These are phyloP conservation scores for Parasteatoda tepidariorum DNA, from an alignment of 1,140 invertebrate genomes.

Conservation along the genomic window DNA sequence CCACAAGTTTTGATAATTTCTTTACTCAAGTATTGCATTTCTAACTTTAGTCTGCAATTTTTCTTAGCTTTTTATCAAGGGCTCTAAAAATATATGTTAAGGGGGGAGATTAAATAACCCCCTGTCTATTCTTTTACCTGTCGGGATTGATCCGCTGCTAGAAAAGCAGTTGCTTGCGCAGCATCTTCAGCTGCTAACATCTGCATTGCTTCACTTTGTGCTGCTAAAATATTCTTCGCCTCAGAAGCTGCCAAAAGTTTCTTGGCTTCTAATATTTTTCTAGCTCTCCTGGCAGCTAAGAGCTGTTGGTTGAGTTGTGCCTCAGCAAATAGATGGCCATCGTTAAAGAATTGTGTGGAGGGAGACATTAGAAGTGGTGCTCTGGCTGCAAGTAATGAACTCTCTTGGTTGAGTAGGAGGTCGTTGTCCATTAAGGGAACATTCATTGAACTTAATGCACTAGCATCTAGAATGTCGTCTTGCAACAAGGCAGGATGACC, in stretches of 20 bases:
- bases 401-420: conserved; percentile 16
- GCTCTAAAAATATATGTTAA: too few species aligned
- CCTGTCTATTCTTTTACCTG: background rate
- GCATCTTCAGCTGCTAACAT: background rate
- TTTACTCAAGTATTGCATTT: too few species aligned
- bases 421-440: conserved; percentile 23
- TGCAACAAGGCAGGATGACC: conserved; percentile 9
- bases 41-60: too few species aligned
- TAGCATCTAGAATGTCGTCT: conserved; percentile 31
- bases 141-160: conserved; percentile 11
- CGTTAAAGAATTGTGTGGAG: background rate
- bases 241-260: conserved; percentile 40
- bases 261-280: conserved; percentile 15
- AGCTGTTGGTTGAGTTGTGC: conserved; percentile 5
- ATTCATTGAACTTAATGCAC: conserved; percentile 10
- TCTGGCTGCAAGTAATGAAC: background rate
- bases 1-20: too few species aligned
- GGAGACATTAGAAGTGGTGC: background rate
- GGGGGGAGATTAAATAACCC: too few species aligned
- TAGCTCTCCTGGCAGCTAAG: conserved; percentile 34
- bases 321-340: background rate
- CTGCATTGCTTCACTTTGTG: conserved; percentile 7
- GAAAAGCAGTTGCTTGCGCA: background rate
- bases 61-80: too few species aligned
- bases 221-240: conserved; percentile 4